phyloP scores from a whole-genome alignment of 2,797 vertebrate species.

The Alouatta caraya region DNA sequence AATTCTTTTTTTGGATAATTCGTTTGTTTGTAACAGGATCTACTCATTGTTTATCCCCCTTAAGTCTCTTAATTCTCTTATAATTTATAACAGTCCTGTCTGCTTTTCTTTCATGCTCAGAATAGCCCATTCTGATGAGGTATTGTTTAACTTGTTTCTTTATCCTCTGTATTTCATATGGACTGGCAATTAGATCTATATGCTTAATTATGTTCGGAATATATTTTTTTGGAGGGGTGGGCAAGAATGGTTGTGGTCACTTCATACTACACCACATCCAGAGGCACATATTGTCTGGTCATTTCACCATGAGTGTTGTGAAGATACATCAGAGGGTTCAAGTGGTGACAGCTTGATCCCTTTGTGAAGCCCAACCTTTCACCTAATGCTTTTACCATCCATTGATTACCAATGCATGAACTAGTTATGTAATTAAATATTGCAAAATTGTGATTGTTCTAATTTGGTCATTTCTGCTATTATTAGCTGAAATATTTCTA shows the following conservation, averaged over 20 bases:
- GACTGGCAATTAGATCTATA: background rate
- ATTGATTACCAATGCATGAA: background rate
- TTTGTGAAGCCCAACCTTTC: background rate
- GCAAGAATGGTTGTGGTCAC: background rate
- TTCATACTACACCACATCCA: background rate
- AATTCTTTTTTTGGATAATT: background rate
- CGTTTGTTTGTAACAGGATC: background rate
- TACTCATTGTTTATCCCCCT: background rate
- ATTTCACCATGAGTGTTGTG: background rate
- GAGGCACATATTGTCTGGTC: background rate
- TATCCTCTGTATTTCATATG: background rate
- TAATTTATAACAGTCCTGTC: background rate
- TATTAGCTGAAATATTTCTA: slow-evolving; percentile 14
- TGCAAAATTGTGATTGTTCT: background rate
- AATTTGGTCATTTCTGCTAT: slow-evolving; percentile 6
- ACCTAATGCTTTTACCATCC: background rate
- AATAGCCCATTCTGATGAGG: background rate
- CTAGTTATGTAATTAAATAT: slow-evolving; percentile 11
- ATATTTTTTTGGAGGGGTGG: background rate
- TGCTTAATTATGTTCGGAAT: background rate
- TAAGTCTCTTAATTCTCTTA: background rate
- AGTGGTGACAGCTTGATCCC: background rate
- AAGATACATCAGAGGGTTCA: background rate
- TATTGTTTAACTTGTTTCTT: background rate
- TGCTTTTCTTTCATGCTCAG: background rate